Percentiles rank a stretch among this genome's conserved stretches.
Evolutionary conservation across 1,140 invertebrate species (phyloP).

Genomic region (Acromyrmex heyeri): DNA sequence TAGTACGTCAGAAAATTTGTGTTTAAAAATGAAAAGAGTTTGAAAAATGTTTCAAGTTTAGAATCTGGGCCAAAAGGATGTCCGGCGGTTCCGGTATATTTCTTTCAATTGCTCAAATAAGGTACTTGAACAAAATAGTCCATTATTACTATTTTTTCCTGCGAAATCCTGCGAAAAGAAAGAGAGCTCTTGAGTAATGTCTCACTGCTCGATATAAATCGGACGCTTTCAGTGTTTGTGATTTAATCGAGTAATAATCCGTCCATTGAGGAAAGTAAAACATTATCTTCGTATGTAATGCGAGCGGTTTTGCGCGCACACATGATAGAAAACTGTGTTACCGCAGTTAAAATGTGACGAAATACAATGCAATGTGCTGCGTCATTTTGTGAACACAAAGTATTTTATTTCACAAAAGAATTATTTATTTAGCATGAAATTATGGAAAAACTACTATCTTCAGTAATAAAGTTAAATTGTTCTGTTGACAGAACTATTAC

Average conservation of each 20-base stretch:
- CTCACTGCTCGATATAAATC: neutral
- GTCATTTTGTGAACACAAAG: neutral
- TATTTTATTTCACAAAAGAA: conserved; percentile 28
- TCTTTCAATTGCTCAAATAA: neutral
- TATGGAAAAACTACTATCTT: neutral
- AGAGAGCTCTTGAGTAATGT: neutral
- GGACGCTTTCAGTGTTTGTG: neutral
- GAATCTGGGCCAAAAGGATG: neutral
- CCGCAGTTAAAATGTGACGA: conserved; percentile 12
- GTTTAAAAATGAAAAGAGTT: neutral
- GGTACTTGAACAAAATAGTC: neutral
- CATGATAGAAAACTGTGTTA: conserved; percentile 37
- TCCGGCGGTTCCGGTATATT: conserved; percentile 1
- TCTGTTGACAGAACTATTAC: neutral
- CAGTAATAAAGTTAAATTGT: neutral
- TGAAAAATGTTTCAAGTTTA: neutral
- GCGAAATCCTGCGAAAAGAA: conserved; percentile 1
- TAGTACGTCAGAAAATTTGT: neutral
- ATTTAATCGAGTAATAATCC: conserved; percentile 45
- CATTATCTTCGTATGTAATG: conserved; percentile 22
- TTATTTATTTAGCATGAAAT: neutral
- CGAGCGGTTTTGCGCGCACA: conserved; percentile 4
- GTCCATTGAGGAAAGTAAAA: conserved; percentile 19
- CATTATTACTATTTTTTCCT: conserved; percentile 24
- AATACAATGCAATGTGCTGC: conserved; percentile 3